Base-by-base conservation (phyloP, 1,140 invertebrate species). In the Aphis gossypii region DNA sequence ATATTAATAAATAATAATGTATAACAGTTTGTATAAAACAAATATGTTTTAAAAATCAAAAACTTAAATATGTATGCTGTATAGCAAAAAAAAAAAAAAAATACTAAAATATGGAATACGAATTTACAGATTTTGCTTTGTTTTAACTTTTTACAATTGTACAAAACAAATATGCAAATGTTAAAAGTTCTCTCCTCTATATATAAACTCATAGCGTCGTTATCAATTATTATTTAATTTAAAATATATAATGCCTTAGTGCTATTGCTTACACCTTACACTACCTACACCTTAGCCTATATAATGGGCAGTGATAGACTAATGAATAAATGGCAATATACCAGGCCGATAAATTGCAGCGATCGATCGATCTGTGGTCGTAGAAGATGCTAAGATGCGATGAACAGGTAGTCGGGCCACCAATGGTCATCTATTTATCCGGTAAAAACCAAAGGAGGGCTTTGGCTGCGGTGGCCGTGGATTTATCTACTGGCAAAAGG, bases 401-500 rank as follows among this genome's bases (percentile, higher is more conserved):
- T 35, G 35, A 35, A 38, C 48, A 38, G 25, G 48, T 38, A 51
- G 88, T 90, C 88, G 88, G 88, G 51, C 35, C 38, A 6, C 21
- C 89, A 35, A 25, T 46, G 86, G 46, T 35, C 60, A n/a, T 44
- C 90, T 44, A 48, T 76, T 76, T 51, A 68, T 82, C 60, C 44
- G 87, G 44, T 82, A 48, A 82, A 92, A 92, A 48, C 90, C 6
- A 51, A 44, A 68, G n/a, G 21, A 20, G 3, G 46, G 11, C 23
- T 25, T 38, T 20, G n/a, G 60, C 60, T n/a, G 83, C 84, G n/a
- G 87, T n/a, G n/a, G 1, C 38, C 30, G 56, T 46, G 35, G 60
- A 91, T 82, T 92, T 92, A 92, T 92, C 90, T 68, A 35, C 56
- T 56, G 56, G 23, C 38, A n/a, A 60, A 90, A 60, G 60, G 88